Evolutionary conservation across 2,113 vertebrate species (phyloP), one percentile per base, ranked within the genome.

Genomic region (Danionella cerebrum): DNA sequence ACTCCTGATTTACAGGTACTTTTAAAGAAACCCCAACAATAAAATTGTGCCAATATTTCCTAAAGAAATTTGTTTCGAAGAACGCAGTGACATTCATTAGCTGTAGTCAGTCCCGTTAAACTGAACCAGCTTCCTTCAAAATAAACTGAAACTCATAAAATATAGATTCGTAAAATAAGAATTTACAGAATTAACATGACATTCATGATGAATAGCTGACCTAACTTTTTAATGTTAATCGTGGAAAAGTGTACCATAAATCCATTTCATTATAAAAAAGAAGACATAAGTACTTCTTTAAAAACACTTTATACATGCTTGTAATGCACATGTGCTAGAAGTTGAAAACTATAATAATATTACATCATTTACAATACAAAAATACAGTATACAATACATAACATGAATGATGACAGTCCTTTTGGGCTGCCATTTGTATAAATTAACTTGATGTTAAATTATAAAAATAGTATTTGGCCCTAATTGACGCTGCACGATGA

Each of bases 381-480:
- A 82, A 84, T 82, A 81, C 58, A 57, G 39, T 50, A 57, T 67
- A 25, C 27, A 33, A 63, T 69, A 44, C 69, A 67, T 72, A 60
- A 79, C n/a, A n/a, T n/a, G n/a, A 76, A 76, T 2, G n/a, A 55
- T 74, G 52, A 76, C 69, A 74, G 25, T 70, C 25, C 75, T 74
- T 47, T 31, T 52, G 50, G 52, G 68, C 35, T 66, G 69, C 62
- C 31, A 64, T 59, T 74, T 42, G 58, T 71, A 81, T 78, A 81
- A 80, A 81, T 81, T 77, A 78, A 71, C 52, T 71, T 64, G 51
- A 65, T 21, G 27, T 55, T 72, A 74, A 63, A 76, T 51, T 50
- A 68, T 55, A 42, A 45, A 29, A 75, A 65, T 13, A 36, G 70
- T 45, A 36, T 58, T 63, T 55, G 66, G 67, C 53, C 52, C 27